Percentiles rank a stretch among this genome's conserved stretches.
These are phyloP conservation scores for Timema cristinae DNA, from an alignment of 2,888 invertebrate species.

Conservation along the genomic window DNA sequence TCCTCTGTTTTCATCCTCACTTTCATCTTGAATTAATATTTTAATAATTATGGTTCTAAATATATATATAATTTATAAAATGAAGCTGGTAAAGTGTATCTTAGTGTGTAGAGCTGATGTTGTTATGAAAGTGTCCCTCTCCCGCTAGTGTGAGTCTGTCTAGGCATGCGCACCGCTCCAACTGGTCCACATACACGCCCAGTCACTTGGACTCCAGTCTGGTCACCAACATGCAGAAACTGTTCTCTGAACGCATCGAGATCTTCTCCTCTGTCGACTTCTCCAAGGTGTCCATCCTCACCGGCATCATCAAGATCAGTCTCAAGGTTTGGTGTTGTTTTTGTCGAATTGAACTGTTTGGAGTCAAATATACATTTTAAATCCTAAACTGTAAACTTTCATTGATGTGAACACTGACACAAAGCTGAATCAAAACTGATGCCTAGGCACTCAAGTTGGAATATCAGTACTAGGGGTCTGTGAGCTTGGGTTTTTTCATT, in stretches of 20 bases:
- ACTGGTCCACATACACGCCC: constrained; percentile 66
- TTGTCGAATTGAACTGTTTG: not conserved
- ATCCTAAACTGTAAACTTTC: no score
- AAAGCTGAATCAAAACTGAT: no score
- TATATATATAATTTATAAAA: not conserved
- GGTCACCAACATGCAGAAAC: constrained; percentile 78
- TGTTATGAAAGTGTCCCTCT: constrained; percentile 18
- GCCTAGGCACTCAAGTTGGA: no score
- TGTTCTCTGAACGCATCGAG: constrained; percentile 96
- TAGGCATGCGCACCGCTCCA: constrained; percentile 58
- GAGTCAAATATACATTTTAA: no score
- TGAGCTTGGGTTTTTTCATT: no score
- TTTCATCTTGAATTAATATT: no score
- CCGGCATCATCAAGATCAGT: constrained; percentile 95
- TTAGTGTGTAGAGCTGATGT: not conserved
- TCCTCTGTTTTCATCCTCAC: no score
- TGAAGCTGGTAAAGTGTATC: not conserved
- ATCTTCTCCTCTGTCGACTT: constrained; percentile 95
- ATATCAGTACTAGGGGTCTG: no score
- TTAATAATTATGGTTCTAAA: not conserved
- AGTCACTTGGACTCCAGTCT: constrained; percentile 72
- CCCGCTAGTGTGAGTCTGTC: constrained; percentile 56
- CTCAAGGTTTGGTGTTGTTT: constrained; percentile 63
- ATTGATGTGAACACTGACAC: no score
- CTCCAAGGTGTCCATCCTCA: constrained; percentile 88